Evolutionary conservation across 2,888 invertebrate species (phyloP), one percentile per base, ranked within the genome.

Genomic region (Lasioglossum morio): DNA sequence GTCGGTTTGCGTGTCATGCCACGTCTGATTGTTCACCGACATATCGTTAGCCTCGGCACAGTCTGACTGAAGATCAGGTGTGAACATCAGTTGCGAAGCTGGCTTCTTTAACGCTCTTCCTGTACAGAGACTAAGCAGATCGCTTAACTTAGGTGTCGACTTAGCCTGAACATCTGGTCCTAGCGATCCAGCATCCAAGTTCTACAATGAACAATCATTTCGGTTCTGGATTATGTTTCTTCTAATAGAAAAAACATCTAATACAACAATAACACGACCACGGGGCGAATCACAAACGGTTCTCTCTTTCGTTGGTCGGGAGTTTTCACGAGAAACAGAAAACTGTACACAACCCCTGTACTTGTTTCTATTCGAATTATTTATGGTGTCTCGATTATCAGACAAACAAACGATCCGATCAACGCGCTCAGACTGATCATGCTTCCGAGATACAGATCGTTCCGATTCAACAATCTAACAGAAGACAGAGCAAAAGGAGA

Each of bases 21-120:
- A 94, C 86, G 92, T 91, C 85, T 93, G 93, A 83, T 91, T 91
- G 85, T 91, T 92, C 86, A 89, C 92, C 89, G 91, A 89, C 90
- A 92, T 92, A 91, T 92, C 94, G 72, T 92, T 93, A 90, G 91
- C 91, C 85, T 94, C 94, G 77, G 94, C 94, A 89, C 94, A 94
- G 84, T 94, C 94, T 87, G 94, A 94, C 89, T 94, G 94, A 92
- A 94, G 93, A 84, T 94, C 94, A 87, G 94, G 93, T 87, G 92
- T 93, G 87, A 94, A 91, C 89, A 91, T 92, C 81, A 93, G 92
- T 88, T 93, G 93, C 77, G 93, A 87, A 76, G 92, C 88, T 86
- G 94, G 91, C 90, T 93, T 94, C 92, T 93, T 94, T 90, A 92
- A 82, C 86, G 92, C 87, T 92, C 91, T 91, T 88, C 92, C 94